A percentile compares a stretch with the other conserved stretches of the same genome.
phyloP scores from a whole-genome alignment of 2,113 vertebrate genomes.

The Alectura lathami region DNA sequence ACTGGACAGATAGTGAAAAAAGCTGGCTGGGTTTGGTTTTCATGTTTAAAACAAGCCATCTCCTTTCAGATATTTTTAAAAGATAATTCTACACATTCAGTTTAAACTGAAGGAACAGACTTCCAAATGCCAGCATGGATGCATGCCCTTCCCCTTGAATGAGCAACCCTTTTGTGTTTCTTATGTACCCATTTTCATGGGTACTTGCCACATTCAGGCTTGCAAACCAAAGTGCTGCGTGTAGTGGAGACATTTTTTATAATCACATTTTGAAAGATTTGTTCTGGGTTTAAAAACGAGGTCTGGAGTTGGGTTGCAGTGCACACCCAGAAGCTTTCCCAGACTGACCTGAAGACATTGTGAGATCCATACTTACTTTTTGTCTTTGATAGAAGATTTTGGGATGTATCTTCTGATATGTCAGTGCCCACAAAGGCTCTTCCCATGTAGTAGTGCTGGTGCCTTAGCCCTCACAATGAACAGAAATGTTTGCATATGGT shows the following conservation, averaged over 20 bases:
- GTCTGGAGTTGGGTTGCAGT: neutral
- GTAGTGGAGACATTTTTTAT: neutral
- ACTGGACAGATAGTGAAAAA: neutral
- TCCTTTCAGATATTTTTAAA: neutral
- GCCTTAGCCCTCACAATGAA: conserved; percentile 43
- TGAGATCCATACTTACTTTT: neutral
- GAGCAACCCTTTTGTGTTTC: neutral
- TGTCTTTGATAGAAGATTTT: neutral
- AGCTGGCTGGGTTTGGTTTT: neutral
- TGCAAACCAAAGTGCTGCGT: neutral
- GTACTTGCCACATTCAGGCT: neutral
- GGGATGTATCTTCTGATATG: neutral
- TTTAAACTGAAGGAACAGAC: conserved; percentile 2
- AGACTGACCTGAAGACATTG: neutral
- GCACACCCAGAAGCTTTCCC: neutral
- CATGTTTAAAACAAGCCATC: neutral
- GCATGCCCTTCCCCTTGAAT: neutral
- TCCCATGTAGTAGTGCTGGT: neutral
- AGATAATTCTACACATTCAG: conserved; percentile 1
- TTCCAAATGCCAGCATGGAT: conserved; percentile 9
- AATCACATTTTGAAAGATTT: neutral
- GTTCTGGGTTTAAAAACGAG: neutral
- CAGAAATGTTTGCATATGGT: neutral
- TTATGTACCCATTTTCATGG: neutral
- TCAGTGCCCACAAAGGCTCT: neutral